Evolutionary conservation across 1,140 invertebrate genomes (phyloP), one percentile per base, ranked within the genome.

Genomic region (Drosophila navojoa): DNA sequence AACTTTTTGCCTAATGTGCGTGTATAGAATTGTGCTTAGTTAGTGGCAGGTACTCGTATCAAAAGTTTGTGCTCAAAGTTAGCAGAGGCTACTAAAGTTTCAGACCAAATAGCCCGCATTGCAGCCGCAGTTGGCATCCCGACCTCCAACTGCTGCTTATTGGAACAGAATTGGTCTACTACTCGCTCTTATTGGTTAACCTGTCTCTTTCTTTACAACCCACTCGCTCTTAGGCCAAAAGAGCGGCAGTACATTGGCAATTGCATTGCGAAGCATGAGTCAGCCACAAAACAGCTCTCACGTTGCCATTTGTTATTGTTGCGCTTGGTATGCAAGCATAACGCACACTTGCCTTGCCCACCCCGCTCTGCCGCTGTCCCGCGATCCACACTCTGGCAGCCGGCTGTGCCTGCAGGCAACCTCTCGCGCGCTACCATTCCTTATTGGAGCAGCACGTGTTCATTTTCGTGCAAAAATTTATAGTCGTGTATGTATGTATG

Each of bases 61-160:
- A 80, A 89, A 89, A 87, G 86, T 87, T 87, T 84, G 69, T 90
- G 79, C 84, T 84, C 72, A 87, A 87, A 87, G 84, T 87, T 87
- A 87, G 84, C 55, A 62, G 73, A 58, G 79, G 79, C 84, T 72
- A 89, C 84, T 87, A 87, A 89, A 87, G 76, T 89, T 89, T 73
- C 67, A 57, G 27, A 35, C 16, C 50, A 52, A 62, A 27, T 44
- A 53, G 32, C 49, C 29, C 55, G 55, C 73, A 60, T 13, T 25
- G 22, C 76, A 71, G 60, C 67, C 64, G 59, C 67, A 85, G 58
- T 53, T 59, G 71, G 67, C 59, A 85, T 44, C 52, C 70, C 52
- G 47, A 59, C 58, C 60, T 62, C 55, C 45, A 58, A 59, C 54
- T 69, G 9, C 16, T 59, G 32, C 35, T 42, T 11, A 55, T n/a